phyloP scores from a whole-genome alignment of 1,140 invertebrate species.

The Zaprionus tsacasi region DNA sequence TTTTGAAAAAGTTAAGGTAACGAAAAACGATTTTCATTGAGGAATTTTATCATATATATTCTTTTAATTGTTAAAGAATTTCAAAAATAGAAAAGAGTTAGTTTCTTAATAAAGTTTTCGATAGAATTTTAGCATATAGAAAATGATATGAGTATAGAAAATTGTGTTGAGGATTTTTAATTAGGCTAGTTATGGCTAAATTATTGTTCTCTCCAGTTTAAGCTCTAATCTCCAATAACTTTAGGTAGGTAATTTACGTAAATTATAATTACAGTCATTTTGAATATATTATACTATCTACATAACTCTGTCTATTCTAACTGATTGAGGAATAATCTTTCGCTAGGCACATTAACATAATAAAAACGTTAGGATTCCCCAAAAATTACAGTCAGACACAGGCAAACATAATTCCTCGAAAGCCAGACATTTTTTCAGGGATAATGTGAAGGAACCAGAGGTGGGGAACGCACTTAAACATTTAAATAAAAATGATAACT shows the following conservation, averaged over 20 bases:
- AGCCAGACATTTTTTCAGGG: conserved; percentile 15
- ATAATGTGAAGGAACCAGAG: neutral
- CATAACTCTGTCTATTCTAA: conserved; percentile 17
- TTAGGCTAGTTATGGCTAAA: too few relatives aligned
- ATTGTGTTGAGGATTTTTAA: too few relatives aligned
- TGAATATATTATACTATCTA: neutral
- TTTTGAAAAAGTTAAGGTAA: neutral
- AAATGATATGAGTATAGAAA: too few relatives aligned
- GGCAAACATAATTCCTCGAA: conserved; percentile 7
- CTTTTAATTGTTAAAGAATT: too few relatives aligned
- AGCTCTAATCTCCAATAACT: neutral
- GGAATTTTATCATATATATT: too few relatives aligned
- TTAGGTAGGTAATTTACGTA: neutral
- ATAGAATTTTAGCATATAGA: too few relatives aligned
- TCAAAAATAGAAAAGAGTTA: too few relatives aligned
- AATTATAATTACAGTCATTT: conserved; percentile 17
- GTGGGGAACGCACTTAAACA: conserved; percentile 64
- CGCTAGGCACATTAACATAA: conserved; percentile 68
- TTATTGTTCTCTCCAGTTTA: too few relatives aligned
- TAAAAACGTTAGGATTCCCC: conserved; percentile 60
- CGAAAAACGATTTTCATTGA: too few relatives aligned
- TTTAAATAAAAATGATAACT: conserved; percentile 83
- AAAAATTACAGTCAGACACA: conserved; percentile 38
- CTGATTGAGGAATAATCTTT: conserved; percentile 31
- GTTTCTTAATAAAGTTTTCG: too few relatives aligned